Conservation (phyloP, 2,113 vertebrate genomes). For the Centropus bengalensis region DNA sequence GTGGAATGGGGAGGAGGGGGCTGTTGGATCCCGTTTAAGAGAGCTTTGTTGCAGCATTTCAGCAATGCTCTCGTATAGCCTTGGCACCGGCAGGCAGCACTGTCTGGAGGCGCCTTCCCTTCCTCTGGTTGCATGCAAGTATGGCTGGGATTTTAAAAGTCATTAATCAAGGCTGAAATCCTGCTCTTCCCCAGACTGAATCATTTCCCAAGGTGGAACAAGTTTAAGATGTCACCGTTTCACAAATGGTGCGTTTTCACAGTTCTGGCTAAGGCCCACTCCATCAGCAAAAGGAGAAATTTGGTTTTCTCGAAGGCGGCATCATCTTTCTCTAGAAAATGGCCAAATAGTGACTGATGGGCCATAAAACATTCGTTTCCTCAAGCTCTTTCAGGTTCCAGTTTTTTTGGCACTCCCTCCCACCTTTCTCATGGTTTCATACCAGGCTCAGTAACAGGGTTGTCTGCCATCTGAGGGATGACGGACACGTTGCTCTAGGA, state of each 20-base stretch:
- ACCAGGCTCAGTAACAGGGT: background rate
- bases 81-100: fast-evolving
- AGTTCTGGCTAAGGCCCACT: background rate
- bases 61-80: fast-evolving
- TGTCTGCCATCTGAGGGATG: background rate
- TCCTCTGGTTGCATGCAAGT: background rate
- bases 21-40: background rate
- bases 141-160: background rate
- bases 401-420: background rate
- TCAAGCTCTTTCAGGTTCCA: background rate
- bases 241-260: background rate
- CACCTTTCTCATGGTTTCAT: background rate
- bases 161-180: background rate
- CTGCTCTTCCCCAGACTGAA: background rate
- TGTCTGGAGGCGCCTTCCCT: background rate
- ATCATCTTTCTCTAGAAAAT: constrained; percentile 38
- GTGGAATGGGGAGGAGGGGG: background rate
- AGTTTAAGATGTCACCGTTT: background rate
- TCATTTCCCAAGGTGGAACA: background rate
- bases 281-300: background rate
- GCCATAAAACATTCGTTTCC: constrained; percentile 33
- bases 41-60: background rate
- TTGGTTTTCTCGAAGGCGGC: background rate
- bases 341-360: background rate
- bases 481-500: background rate